phyloP scores from a whole-genome alignment of 1,140 invertebrate genomes.

The Chrysopa pallens region DNA sequence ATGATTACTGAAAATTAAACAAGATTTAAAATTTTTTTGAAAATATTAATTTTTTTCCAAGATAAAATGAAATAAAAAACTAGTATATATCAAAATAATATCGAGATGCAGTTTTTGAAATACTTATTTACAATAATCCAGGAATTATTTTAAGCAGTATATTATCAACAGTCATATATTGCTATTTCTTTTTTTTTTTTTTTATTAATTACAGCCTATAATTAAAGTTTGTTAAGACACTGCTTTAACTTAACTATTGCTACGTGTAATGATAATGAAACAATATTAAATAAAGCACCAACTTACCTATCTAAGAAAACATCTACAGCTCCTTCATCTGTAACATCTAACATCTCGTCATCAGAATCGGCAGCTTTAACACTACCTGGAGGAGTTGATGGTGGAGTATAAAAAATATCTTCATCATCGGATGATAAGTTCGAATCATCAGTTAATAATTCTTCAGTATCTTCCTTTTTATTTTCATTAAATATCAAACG shows the following conservation, averaged over 20 bases:
- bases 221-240: too few species aligned
- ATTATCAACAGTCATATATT: too few species aligned
- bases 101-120: too few species aligned
- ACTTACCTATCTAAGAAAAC: constrained; percentile 30
- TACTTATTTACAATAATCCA: too few species aligned
- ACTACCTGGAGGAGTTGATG: constrained; percentile 20
- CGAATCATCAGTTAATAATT: constrained; percentile 3
- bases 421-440: constrained; percentile 12
- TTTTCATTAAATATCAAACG: not conserved
- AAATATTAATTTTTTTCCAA: not conserved
- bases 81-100: too few species aligned
- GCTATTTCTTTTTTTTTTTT: too few species aligned
- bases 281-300: not conserved
- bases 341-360: constrained; percentile 23
- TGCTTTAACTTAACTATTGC: too few species aligned
- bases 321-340: constrained; percentile 27
- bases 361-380: constrained; percentile 15
- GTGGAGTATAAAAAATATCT: constrained; percentile 30
- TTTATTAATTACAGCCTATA: too few species aligned
- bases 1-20: constrained; percentile 29
- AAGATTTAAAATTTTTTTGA: not conserved
- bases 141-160: too few species aligned
- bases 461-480: not conserved
- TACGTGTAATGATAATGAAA: too few species aligned
- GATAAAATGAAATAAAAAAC: too few species aligned